Conservation (phyloP, 2,888 invertebrate species). For the Cheilosia scutellata region DNA sequence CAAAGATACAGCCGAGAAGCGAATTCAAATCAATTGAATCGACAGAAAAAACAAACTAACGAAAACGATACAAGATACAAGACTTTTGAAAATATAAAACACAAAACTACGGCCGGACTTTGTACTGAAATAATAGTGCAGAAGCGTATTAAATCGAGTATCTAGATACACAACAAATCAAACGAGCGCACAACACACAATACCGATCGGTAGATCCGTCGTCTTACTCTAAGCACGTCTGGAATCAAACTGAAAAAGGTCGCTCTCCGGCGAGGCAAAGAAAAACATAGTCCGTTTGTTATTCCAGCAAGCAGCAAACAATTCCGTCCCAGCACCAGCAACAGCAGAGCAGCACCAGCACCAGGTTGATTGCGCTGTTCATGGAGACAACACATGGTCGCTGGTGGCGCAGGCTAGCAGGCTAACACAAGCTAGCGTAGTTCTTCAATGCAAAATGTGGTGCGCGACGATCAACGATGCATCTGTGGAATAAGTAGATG, state of each 20-base stretch:
- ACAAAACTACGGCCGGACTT: constrained; percentile 22
- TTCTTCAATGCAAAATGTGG: constrained; percentile 59
- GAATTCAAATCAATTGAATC: constrained; percentile 33
- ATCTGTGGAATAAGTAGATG: constrained; percentile 58
- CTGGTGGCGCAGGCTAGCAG: constrained; percentile 47
- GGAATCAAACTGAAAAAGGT: constrained; percentile 74
- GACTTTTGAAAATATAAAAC: background rate
- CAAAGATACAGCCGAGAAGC: constrained; percentile 25
- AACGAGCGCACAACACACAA: constrained; percentile 37
- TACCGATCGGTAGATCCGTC: constrained; percentile 41
- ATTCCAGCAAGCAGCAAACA: constrained; percentile 3
- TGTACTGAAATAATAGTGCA: constrained; percentile 43
- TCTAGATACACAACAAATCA: constrained; percentile 58
- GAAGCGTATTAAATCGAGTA: constrained; percentile 61
- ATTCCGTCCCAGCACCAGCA: background rate
- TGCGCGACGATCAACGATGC: constrained; percentile 59
- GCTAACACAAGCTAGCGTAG: constrained; percentile 42
- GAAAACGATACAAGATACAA: constrained; percentile 37
- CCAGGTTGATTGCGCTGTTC: constrained; percentile 29
- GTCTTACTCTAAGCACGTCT: constrained; percentile 75
- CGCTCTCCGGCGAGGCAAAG: constrained; percentile 62
- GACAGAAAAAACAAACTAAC: constrained; percentile 29
- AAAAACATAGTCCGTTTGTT: constrained; percentile 55
- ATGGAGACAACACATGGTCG: constrained; percentile 52
- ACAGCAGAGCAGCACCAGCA: constrained; percentile 2